Evolutionary conservation across 2,888 invertebrate species (phyloP).

Genomic region (Spialia ferax): DNA sequence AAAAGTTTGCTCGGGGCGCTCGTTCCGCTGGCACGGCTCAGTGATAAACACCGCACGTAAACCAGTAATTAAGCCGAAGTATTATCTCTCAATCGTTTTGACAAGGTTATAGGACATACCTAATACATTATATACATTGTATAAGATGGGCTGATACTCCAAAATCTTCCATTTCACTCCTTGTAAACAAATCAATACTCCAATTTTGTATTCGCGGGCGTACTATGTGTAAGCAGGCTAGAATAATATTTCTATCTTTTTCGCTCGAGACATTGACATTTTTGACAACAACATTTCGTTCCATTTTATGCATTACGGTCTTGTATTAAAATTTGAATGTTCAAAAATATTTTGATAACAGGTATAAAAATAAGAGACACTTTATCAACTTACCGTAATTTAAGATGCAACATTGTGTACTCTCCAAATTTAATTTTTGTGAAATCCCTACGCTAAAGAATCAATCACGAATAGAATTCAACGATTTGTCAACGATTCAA

Average conservation of each 20-base stretch:
- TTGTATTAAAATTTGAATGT: too few species aligned
- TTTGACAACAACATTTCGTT: too few species aligned
- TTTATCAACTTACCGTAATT: too few species aligned
- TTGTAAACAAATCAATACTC: constrained; percentile 85
- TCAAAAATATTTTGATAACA: too few species aligned
- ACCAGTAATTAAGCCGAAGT: constrained; percentile 74
- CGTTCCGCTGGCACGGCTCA: constrained; percentile 70
- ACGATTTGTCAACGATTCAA: too few species aligned
- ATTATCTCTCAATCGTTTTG: constrained; percentile 78
- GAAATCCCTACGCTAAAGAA: too few species aligned
- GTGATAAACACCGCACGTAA: constrained; percentile 79
- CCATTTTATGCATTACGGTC: too few species aligned
- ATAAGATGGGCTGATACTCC: constrained; percentile 52
- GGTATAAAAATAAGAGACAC: too few species aligned
- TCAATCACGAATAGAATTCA: too few species aligned
- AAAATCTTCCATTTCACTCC: constrained; percentile 62
- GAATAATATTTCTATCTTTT: constrained; percentile 43
- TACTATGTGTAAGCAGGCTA: constrained; percentile 55
- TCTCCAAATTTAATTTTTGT: too few species aligned
- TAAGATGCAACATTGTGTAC: too few species aligned
- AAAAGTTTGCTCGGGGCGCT: constrained; percentile 65
- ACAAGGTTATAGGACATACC: constrained; percentile 73
- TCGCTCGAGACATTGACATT: constrained; percentile 44
- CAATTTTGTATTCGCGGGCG: constrained; percentile 68
- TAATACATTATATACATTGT: constrained; percentile 55